Percentiles rank a stretch among this genome's conserved stretches.
These are phyloP conservation scores for Brevipalpus yothersi DNA, from an alignment of 1,140 invertebrate species.

Conservation along the genomic window DNA sequence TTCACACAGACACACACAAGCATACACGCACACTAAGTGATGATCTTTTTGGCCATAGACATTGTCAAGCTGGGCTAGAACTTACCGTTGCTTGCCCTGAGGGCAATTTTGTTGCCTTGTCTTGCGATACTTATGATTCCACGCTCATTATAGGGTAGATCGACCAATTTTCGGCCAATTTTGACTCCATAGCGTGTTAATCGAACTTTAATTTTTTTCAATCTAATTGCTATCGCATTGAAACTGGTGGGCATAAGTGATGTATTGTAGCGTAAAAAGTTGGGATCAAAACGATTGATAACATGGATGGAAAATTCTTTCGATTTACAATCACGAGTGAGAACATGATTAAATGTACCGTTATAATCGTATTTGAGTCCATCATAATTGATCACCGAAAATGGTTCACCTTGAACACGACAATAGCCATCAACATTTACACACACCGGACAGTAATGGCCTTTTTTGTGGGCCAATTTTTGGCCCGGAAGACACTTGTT, in stretches of 20 bases:
- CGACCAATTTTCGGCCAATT: conserved; percentile 45
- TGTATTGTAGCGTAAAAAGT: not conserved
- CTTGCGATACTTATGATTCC: conserved; percentile 20
- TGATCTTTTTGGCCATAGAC: too few species aligned
- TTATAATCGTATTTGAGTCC: conserved; percentile 73
- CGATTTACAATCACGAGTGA: conserved; percentile 49
- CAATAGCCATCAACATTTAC: not conserved
- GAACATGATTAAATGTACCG: conserved; percentile 66
- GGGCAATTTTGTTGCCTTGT: conserved; percentile 20
- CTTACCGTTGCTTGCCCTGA: conserved; percentile 20
- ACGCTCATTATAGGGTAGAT: conserved; percentile 31
- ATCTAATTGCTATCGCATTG: conserved; percentile 2
- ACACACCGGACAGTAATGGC: too few species aligned
- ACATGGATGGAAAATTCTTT: conserved; percentile 53
- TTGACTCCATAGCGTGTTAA: conserved; percentile 66
- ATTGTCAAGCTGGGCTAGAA: not conserved
- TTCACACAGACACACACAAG: too few species aligned
- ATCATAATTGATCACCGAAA: conserved; percentile 73
- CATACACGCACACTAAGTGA: too few species aligned
- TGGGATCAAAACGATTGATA: conserved; percentile 34
- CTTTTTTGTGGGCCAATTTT: too few species aligned
- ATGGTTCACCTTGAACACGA: conserved; percentile 17
- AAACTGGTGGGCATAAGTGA: not conserved
- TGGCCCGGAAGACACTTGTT: too few species aligned
- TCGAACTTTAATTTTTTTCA: conserved; percentile 39